Evolutionary conservation across 2,888 invertebrate species (phyloP).

Genomic region (Megamerina dolium): DNA sequence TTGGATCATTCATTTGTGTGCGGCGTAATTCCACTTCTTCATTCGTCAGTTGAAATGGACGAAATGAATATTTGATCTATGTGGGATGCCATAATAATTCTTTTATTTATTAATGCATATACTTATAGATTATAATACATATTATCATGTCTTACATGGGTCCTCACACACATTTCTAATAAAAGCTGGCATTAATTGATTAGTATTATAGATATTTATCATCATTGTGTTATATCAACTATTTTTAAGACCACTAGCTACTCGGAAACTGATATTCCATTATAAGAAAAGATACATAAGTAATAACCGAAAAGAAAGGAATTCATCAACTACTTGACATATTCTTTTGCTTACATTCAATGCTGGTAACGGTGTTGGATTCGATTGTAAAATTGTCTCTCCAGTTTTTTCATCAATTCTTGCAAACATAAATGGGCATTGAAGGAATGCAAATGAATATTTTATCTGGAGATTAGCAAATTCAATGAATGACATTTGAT

Average conservation of each 20-base stretch:
- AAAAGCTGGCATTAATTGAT: no score
- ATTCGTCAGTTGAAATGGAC: slow-evolving; percentile 58
- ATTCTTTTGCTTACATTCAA: slow-evolving; percentile 60
- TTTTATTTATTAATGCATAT: neutral
- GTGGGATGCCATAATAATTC: no score
- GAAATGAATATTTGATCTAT: slow-evolving; percentile 66
- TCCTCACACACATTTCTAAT: no score
- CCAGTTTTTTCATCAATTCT: slow-evolving; percentile 60
- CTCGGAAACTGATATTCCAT: no score
- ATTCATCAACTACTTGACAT: no score
- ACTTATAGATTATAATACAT: neutral
- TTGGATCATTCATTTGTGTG: slow-evolving; percentile 56
- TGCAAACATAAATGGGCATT: slow-evolving; percentile 59
- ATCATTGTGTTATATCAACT: no score
- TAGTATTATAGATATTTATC: no score
- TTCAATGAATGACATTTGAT: no score
- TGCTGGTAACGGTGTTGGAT: slow-evolving; percentile 64
- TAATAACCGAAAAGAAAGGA: no score
- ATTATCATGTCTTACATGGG: no score
- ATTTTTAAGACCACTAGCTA: no score
- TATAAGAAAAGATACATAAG: no score
- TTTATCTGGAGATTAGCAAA: slow-evolving; percentile 56
- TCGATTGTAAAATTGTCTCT: slow-evolving; percentile 52
- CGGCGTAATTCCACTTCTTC: slow-evolving; percentile 56
- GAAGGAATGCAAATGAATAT: slow-evolving; percentile 65